Evolutionary conservation across 2,888 invertebrate genomes (phyloP).

Genomic region (Dolomedes plantarius): DNA sequence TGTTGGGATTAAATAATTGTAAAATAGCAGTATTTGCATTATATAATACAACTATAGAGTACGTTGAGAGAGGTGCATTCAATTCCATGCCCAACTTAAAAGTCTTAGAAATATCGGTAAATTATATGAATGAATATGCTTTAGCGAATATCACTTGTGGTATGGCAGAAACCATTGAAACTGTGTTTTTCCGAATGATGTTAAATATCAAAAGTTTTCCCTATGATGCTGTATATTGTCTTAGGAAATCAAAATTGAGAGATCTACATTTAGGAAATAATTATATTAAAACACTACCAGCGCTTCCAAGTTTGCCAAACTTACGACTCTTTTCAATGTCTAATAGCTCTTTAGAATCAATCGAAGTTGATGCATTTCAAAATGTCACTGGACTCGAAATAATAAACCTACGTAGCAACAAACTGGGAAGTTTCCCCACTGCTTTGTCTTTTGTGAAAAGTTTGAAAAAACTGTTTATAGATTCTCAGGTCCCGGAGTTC

Average conservation of each 20-base stretch:
- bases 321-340: not conserved
- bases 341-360: not conserved
- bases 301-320: slow-evolving; percentile 24
- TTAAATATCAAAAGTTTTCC: slow-evolving; percentile 23
- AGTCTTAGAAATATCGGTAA: slow-evolving; percentile 21
- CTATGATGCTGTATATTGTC: not conserved
- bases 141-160: slow-evolving; percentile 26
- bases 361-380: slow-evolving; percentile 9
- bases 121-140: slow-evolving; percentile 24
- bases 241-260: slow-evolving; percentile 24
- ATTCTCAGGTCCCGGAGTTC: not conserved
- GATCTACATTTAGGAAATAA: slow-evolving; percentile 15
- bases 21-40: not conserved
- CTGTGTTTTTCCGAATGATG: not conserved
- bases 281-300: not conserved
- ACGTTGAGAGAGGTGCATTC: slow-evolving; percentile 23
- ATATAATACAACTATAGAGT: slow-evolving; percentile 11
- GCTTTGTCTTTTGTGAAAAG: not conserved
- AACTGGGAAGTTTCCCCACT: not conserved
- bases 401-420: not conserved
- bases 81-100: slow-evolving; percentile 4
- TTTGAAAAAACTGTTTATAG: slow-evolving; percentile 1
- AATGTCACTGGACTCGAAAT: slow-evolving; percentile 15
- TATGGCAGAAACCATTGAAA: not conserved
- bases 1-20: not conserved